Evolutionary conservation across 1,140 invertebrate species (phyloP).

Genomic region (Ephestia elutella): DNA sequence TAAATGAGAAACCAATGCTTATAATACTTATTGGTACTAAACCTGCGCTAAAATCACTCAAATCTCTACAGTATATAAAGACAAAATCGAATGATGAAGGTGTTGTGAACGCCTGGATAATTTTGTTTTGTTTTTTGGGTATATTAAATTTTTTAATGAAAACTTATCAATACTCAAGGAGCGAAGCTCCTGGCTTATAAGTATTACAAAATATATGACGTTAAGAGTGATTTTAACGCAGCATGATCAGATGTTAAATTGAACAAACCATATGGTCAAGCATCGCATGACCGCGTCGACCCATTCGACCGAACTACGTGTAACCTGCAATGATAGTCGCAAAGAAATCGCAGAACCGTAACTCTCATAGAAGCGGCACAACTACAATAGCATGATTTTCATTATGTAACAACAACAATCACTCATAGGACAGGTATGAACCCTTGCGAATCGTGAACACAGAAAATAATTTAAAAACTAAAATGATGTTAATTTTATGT

Average conservation of each 20-base stretch:
- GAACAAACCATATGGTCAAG: constrained; percentile 68
- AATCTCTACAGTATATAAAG: no score
- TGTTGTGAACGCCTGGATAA: no score
- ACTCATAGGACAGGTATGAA: background rate
- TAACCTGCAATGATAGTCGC: constrained; percentile 66
- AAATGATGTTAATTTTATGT: background rate
- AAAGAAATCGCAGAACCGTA: constrained; percentile 51
- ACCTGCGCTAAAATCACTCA: background rate
- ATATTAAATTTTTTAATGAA: no score
- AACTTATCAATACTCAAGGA: no score
- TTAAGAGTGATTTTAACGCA: constrained; percentile 25
- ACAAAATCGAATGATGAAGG: no score
- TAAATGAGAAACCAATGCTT: background rate
- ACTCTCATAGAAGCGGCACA: constrained; percentile 37
- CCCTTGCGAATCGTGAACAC: background rate
- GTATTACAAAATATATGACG: background rate
- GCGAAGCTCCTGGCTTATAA: no score
- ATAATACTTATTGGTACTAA: background rate
- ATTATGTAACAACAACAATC: background rate
- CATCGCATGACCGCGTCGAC: constrained; percentile 57
- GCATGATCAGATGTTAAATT: constrained; percentile 44
- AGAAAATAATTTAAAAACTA: background rate
- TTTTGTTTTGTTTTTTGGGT: no score
- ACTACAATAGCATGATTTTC: constrained; percentile 22
- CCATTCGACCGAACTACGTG: constrained; percentile 53